These are phyloP conservation scores for Myiozetetes cayanensis DNA, from an alignment of 2,113 vertebrate species.

Conservation along the genomic window DNA sequence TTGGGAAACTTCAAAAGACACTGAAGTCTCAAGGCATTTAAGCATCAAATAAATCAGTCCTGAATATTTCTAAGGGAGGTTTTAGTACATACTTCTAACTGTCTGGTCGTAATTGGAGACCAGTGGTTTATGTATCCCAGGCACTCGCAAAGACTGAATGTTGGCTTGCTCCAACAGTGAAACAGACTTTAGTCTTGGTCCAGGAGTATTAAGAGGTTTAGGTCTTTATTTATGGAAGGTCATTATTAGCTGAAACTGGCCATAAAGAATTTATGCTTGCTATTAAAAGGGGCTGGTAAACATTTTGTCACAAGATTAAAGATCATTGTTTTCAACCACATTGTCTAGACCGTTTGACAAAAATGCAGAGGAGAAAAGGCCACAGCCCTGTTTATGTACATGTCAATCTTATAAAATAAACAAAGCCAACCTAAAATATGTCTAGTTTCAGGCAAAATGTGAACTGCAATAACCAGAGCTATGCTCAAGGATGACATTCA, in stretches of 20 bases:
- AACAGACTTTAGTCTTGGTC: background rate
- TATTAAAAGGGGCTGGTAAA: background rate
- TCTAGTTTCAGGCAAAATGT: background rate
- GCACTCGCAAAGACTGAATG: background rate
- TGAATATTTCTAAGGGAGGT: background rate
- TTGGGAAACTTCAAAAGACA: background rate
- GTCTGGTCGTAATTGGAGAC: background rate
- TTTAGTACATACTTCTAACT: background rate
- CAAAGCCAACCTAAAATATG: background rate
- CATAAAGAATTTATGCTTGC: background rate
- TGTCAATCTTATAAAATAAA: background rate
- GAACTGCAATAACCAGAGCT: background rate
- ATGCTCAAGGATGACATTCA: background rate
- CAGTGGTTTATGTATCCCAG: background rate
- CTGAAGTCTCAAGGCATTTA: background rate
- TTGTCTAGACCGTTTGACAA: background rate
- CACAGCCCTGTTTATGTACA: background rate
- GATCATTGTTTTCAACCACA: background rate
- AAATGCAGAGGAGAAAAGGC: background rate
- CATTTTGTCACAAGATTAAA: background rate
- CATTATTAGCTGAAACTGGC: background rate
- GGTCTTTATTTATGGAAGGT: slow-evolving; percentile 7
- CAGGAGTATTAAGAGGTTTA: background rate
- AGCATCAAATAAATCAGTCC: background rate
- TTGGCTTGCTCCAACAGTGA: background rate